A percentile compares a stretch with the other conserved stretches of the same genome.
Conservation (phyloP, 2,888 invertebrate genomes). For the Cremastinae sp. region DNA sequence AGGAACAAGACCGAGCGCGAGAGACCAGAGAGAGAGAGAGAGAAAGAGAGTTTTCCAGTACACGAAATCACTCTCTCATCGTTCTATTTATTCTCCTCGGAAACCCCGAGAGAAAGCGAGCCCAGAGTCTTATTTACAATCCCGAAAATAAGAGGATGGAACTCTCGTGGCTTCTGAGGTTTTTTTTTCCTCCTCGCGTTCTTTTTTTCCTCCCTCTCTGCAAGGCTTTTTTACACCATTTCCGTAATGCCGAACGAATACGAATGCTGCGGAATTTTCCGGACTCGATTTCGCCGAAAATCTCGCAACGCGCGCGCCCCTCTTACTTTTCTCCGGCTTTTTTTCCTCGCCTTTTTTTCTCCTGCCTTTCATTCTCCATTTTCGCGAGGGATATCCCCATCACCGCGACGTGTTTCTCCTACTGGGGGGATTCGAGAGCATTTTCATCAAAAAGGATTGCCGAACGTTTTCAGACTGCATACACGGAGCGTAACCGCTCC, state of each 20-base stretch:
- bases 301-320: constrained; percentile 9
- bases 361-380: background rate
- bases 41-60: constrained; percentile 44
- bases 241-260: constrained; percentile 34
- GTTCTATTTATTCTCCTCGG: constrained; percentile 61
- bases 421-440: no score
- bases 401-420: constrained; percentile 3
- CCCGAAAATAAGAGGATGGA: constrained; percentile 48
- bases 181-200: constrained; percentile 35
- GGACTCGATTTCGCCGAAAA: constrained; percentile 43
- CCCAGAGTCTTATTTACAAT: constrained; percentile 58
- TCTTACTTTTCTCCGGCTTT: background rate
- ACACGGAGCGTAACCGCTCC: constrained; percentile 1
- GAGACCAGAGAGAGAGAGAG: background rate
- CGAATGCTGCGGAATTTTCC: constrained; percentile 38
- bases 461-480: constrained; percentile 33
- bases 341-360: constrained; percentile 11
- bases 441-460: constrained; percentile 27
- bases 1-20: background rate
- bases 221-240: constrained; percentile 26
- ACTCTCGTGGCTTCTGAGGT: constrained; percentile 27
- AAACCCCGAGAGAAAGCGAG: constrained; percentile 45
- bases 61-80: constrained; percentile 64
- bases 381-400: constrained; percentile 42
- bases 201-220: constrained; percentile 22